Evolutionary conservation across 2,113 vertebrate species (phyloP).

Genomic region (Clarias gariepinus): DNA sequence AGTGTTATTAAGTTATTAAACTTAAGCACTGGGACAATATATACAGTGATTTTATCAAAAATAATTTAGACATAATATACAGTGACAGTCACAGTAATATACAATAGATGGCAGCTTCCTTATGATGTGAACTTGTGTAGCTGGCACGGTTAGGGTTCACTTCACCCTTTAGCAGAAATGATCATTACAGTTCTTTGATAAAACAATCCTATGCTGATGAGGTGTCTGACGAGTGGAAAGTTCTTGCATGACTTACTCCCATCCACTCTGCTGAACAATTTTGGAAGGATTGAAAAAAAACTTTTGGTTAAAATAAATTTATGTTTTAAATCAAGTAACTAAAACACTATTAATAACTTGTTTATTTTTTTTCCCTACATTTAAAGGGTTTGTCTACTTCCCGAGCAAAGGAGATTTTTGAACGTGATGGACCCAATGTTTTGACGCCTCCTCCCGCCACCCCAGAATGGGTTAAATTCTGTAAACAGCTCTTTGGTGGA

Average conservation of each 20-base stretch:
- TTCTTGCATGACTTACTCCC: not conserved
- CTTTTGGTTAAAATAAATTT: not conserved
- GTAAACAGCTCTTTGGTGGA: conserved; percentile 91
- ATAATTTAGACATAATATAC: not conserved
- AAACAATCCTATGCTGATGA: not conserved
- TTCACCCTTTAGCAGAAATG: not conserved
- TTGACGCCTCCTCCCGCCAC: conserved; percentile 92
- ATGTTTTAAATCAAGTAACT: not conserved
- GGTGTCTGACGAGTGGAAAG: not conserved
- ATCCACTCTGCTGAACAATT: too few species aligned
- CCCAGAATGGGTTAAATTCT: conserved; percentile 96
- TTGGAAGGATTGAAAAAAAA: too few species aligned
- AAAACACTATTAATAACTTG: not conserved
- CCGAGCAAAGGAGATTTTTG: conserved; percentile 86
- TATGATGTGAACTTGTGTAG: not conserved
- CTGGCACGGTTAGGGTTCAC: not conserved
- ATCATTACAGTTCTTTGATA: not conserved
- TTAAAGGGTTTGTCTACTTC: conserved; percentile 80
- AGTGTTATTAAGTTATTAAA: not conserved
- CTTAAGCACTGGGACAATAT: not conserved
- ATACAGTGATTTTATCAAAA: not conserved
- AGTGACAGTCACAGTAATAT: not conserved
- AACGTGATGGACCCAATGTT: conserved; percentile 88
- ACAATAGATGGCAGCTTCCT: not conserved
- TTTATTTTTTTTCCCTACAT: not conserved